Evolutionary conservation across 1,140 invertebrate species (phyloP), one percentile per base, ranked within the genome.

Genomic region (Yoshiicerus persimilis): DNA sequence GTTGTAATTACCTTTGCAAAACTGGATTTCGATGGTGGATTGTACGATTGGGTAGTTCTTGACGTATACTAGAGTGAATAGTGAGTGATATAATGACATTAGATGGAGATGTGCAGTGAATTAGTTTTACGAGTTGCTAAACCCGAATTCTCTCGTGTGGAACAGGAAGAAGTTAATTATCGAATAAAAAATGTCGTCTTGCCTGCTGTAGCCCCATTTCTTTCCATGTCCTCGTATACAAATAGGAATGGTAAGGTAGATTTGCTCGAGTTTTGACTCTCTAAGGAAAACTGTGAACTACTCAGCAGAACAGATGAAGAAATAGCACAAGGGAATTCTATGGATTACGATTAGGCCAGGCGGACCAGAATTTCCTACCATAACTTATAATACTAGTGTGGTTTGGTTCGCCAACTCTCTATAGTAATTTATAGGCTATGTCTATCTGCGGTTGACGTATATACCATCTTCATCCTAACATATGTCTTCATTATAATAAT

Each of bases 121-220:
- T 80, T 80, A 80, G 75, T 80, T 80, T 80, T 80, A 80, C 75
- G 75, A 80, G 75, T 34, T 80, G 75, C 75, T 80, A 56, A 34
- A 83, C 36, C n/a, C 16, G 62, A 41, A 39, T 62, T 87, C 64
- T 87, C 27, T 56, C 38, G n/a, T 75, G 41, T 87, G 86, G 41
- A 83, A 87, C 77, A 87, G 77, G 64, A 87, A 87, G 70, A 80
- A 87, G 39, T 87, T 87, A 39, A 87, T 77, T 83, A 83, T 87
- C 41, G 75, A 80, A 80, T 80, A 36, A 32, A 80, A 80, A 80
- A 32, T 80, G 75, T 38, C 75, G 64, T 80, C 32, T 80, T 34
- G n/a, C 3, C 75, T 80, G 13, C 11, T 80, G 20, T 70, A 70
- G 27, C 25, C 66, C 30, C 66, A 70, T 70, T 70, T 30, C 9